Conservation (phyloP, 2,888 invertebrate genomes). For the Drosophila vallismaia region DNA sequence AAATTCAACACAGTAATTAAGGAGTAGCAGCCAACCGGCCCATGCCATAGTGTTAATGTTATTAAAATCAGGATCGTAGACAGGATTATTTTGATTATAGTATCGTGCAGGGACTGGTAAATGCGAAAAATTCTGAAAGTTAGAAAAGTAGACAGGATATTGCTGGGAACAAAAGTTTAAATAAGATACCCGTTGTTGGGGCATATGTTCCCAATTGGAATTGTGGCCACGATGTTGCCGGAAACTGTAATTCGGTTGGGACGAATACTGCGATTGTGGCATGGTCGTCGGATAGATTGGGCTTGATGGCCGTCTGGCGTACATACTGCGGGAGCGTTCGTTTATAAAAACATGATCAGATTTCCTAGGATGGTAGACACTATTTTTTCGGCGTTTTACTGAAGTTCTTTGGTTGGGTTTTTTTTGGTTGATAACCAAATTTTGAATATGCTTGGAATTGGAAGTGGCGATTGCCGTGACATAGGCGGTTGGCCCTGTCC, state of each 20-base stretch:
- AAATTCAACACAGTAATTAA: neutral
- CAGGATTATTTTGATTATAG: neutral
- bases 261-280: neutral
- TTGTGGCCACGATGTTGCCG: neutral
- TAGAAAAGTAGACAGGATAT: neutral
- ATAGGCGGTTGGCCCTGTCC: conserved; percentile 66
- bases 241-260: neutral
- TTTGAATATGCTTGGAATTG: conserved; percentile 74
- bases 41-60: neutral
- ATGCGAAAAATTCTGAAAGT: neutral
- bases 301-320: neutral
- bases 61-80: neutral
- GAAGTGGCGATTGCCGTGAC: conserved; percentile 57
- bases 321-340: conserved; percentile 8
- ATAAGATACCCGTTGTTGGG: neutral
- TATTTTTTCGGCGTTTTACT: neutral
- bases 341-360: conserved; percentile 47
- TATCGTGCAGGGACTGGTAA: no score
- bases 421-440: conserved; percentile 71
- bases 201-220: neutral
- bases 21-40: neutral
- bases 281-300: neutral
- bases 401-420: conserved; percentile 44
- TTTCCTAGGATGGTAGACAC: conserved; percentile 18
- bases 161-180: neutral